phyloP scores from a whole-genome alignment of 2,113 vertebrate species.

The Grallaria varia region DNA sequence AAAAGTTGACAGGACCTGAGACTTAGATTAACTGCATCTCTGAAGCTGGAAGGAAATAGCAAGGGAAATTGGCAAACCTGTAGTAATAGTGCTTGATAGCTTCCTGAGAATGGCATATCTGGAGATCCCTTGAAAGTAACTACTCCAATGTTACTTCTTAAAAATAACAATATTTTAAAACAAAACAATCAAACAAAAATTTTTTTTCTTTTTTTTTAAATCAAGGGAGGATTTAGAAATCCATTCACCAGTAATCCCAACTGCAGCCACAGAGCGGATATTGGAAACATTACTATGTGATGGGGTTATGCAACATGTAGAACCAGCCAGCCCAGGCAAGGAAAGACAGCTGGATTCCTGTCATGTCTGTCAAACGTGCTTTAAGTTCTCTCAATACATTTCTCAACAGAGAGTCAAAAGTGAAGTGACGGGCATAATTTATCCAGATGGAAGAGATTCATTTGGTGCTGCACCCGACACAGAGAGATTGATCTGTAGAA shows the following conservation, averaged over 20 bases:
- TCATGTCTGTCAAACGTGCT: not conserved
- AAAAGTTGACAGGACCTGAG: constrained; percentile 65
- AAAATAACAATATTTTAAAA: not conserved
- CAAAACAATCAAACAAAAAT: not conserved
- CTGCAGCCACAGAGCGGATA: not conserved
- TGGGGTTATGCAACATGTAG: not conserved
- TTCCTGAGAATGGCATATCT: not conserved
- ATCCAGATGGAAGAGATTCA: constrained; percentile 1
- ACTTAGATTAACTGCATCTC: constrained; percentile 64
- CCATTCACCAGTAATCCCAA: constrained; percentile 20
- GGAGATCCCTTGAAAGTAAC: not conserved
- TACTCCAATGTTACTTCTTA: not conserved
- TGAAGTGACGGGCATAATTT: not conserved
- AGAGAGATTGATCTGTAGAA: not conserved
- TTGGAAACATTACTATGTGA: not conserved
- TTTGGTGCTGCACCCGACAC: not conserved
- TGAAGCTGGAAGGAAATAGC: constrained; percentile 37
- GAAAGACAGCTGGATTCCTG: not conserved
- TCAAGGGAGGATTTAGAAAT: constrained; percentile 18
- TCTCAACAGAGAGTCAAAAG: not conserved
- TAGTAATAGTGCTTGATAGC: constrained; percentile 8
- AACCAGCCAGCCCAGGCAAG: not conserved
- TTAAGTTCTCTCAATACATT: not conserved
- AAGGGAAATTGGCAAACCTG: constrained; percentile 57
- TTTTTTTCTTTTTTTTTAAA: not conserved